phyloP scores from a whole-genome alignment of 1,140 invertebrate genomes.

The Heliconius hermathena region DNA sequence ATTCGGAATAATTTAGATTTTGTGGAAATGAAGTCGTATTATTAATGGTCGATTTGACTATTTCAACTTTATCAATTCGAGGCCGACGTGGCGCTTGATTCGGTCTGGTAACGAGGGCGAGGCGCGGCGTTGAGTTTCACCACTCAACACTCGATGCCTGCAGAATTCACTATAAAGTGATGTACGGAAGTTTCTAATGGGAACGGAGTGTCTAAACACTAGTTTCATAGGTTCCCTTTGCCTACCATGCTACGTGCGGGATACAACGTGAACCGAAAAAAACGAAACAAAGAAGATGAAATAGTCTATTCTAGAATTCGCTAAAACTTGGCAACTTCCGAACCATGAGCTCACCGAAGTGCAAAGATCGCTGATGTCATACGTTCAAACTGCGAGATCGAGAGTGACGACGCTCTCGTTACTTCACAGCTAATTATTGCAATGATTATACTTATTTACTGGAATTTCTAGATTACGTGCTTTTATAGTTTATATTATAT shows the following conservation, averaged over 20 bases:
- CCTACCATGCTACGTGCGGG: too few species aligned
- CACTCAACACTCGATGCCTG: too few species aligned
- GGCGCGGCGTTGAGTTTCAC: too few species aligned
- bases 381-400: neutral
- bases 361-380: slow-evolving; percentile 24
- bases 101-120: too few species aligned
- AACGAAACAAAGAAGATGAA: neutral
- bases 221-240: too few species aligned
- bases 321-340: neutral
- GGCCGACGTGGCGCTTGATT: too few species aligned
- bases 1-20: neutral
- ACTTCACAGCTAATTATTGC: slow-evolving; percentile 23
- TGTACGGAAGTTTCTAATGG: too few species aligned
- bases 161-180: too few species aligned
- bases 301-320: neutral
- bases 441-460: neutral
- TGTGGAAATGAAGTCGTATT: neutral
- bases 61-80: neutral
- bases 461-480: slow-evolving; percentile 17
- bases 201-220: too few species aligned
- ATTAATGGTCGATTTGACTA: neutral
- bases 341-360: slow-evolving; percentile 22
- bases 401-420: slow-evolving; percentile 2
- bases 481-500: neutral
- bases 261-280: too few species aligned